Percentiles rank a stretch among this genome's conserved stretches.
Conservation (phyloP, 2,113 vertebrate species). For the Pachyramphus minor region DNA sequence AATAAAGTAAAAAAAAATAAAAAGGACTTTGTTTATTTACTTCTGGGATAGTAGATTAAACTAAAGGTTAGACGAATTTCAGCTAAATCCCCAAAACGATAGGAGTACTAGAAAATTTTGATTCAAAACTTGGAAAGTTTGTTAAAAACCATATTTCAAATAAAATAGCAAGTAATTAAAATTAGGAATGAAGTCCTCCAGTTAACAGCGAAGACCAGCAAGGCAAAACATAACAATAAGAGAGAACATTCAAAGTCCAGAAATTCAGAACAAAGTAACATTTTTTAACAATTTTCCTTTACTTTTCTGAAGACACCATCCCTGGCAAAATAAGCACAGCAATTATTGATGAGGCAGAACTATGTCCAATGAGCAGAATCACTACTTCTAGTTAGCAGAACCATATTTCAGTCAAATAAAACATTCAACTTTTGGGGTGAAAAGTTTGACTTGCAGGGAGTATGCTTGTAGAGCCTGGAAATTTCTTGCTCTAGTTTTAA, state of each 20-base stretch:
- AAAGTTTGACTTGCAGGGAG: background rate
- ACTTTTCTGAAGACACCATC: background rate
- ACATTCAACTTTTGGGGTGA: background rate
- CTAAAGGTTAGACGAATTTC: background rate
- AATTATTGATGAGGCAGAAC: background rate
- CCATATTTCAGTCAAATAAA: background rate
- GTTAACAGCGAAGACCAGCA: background rate
- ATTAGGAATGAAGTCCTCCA: background rate
- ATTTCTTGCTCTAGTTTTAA: background rate
- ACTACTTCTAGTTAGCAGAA: background rate
- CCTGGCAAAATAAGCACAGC: background rate
- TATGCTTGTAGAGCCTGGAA: background rate
- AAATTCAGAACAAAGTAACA: background rate
- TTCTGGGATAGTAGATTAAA: background rate
- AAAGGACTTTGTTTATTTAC: background rate
- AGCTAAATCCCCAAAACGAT: background rate
- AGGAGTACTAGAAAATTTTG: background rate
- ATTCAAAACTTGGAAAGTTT: background rate
- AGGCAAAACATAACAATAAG: background rate
- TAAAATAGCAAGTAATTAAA: background rate
- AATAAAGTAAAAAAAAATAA: background rate
- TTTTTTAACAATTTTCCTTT: background rate
- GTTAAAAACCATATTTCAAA: background rate
- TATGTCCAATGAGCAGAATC: background rate
- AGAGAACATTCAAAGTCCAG: background rate